Base-by-base conservation (phyloP, 1,140 invertebrate species). In the Parapsyche elsis region DNA sequence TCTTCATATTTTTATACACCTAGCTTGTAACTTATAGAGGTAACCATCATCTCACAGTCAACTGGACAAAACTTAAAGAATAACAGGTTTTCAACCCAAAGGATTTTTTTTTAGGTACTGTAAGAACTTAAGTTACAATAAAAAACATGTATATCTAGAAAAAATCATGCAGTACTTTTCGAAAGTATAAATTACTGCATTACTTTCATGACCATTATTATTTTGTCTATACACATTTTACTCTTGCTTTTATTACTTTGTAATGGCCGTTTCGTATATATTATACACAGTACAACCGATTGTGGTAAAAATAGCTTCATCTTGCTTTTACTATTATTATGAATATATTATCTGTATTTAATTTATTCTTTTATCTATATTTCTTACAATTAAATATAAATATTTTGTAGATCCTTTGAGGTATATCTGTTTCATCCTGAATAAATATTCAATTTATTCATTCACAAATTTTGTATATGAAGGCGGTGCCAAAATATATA, bases 381-480 rank as follows among this genome's bases (percentile, higher is more conserved):
- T 83, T 79, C 82, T 83, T 83, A 83, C 77, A 73, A 83, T 83
- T 81, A 83, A 79, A 76, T 81, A 83, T 81, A 83, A 83, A 83
- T 83, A 83, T 83, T n/a, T 81, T 83, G 82, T 81, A 77, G 82
- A 83, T 83, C 80, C 82, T 83, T 83, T 83, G 82, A 83, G 82
- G 82, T 83, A 83, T 83, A 83, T 83, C 82, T 83, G 82, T 83
- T 81, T 80, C 80, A 71, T 80, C 59, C 76, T 80, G 81, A 78
- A 78, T 79, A 76, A 67, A 75, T 82, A 23, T 80, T 78, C 45
- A 46, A 76, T 76, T 59, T 79, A 80, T 30, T 57, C 46, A 73
- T 75, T 77, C 19, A 73, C 45, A 64, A 49, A 59, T 76, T 75
- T 19, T 73, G 59, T 5, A 74, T 67, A 59, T 67, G 76, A 80